Percentiles rank a stretch among this genome's conserved stretches.
These are phyloP conservation scores for Heterodera filipjevi DNA, from an alignment of 2,888 invertebrate genomes.

Conservation along the genomic window DNA sequence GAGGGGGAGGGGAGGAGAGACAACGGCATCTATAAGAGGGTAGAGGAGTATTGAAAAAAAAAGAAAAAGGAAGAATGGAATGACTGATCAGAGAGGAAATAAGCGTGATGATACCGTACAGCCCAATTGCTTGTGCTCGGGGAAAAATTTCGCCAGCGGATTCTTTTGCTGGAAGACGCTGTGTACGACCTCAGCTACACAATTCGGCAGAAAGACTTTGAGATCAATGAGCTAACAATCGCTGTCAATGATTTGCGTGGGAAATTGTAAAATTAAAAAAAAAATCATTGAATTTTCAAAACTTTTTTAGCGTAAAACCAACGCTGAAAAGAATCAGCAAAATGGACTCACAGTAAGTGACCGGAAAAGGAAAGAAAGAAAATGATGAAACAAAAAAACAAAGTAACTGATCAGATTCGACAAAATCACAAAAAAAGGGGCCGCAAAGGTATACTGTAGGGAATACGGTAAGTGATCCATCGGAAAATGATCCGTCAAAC, in stretches of 20 bases:
- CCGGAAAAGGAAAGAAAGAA: neutral
- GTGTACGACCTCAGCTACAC: slow-evolving; percentile 98
- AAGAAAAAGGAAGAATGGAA: neutral
- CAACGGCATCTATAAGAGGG: no score
- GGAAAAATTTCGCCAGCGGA: slow-evolving; percentile 72
- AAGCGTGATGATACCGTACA: no score
- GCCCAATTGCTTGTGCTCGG: slow-evolving; percentile 49
- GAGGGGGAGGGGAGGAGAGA: neutral
- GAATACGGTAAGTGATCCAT: neutral
- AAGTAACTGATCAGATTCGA: slow-evolving; percentile 56
- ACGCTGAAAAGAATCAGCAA: slow-evolving; percentile 96
- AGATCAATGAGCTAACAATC: slow-evolving; percentile 98
- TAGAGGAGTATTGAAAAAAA: neutral
- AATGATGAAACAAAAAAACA: neutral
- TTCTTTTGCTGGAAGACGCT: slow-evolving; percentile 59
- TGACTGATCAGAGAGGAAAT: neutral
- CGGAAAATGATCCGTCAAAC: neutral
- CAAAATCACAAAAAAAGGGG: slow-evolving; percentile 63
- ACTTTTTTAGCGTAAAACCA: slow-evolving; percentile 61
- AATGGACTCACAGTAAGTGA: slow-evolving; percentile 84
- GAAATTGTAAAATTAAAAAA: slow-evolving; percentile 78
- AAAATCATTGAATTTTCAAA: neutral
- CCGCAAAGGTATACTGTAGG: slow-evolving; percentile 43
- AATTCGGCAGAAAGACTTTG: slow-evolving; percentile 88
- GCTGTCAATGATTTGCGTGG: slow-evolving; percentile 99